A percentile compares a stretch with the other conserved stretches of the same genome.
phyloP scores from a whole-genome alignment of 2,113 vertebrate genomes.

The Nycticryphes semicollaris region DNA sequence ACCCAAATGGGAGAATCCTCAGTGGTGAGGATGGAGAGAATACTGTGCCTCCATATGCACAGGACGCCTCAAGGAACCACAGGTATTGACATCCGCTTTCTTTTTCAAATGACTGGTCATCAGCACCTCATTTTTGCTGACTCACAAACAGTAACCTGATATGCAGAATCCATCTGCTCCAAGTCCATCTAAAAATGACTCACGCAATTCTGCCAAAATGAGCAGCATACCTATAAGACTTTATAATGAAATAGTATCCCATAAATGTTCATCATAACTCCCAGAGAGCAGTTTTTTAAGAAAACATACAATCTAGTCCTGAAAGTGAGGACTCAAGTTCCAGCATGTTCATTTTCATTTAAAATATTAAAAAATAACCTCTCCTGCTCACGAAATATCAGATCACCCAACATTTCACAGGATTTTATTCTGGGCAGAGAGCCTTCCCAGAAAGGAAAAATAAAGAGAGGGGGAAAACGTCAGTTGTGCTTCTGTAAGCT shows the following conservation, averaged over 20 bases:
- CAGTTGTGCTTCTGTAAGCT: neutral
- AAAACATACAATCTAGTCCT: neutral
- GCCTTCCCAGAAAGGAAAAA: neutral
- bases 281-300: neutral
- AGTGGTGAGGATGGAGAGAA: neutral
- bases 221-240: constrained; percentile 1
- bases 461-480: neutral
- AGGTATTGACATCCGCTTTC: neutral
- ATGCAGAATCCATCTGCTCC: constrained; percentile 15
- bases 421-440: neutral
- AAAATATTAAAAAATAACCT: neutral
- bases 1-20: neutral
- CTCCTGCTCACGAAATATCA: neutral
- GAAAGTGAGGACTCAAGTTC: neutral
- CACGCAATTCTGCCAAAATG: neutral
- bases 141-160: constrained; percentile 55
- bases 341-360: neutral
- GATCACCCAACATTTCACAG: neutral
- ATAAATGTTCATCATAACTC: neutral
- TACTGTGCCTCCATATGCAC: neutral
- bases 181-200: constrained; percentile 26
- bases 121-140: constrained; percentile 49
- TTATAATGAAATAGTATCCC: neutral
- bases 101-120: constrained; percentile 22
- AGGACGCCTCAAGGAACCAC: neutral